Conservation (phyloP, 1,140 invertebrate species). For the Scaptomyza montana region DNA sequence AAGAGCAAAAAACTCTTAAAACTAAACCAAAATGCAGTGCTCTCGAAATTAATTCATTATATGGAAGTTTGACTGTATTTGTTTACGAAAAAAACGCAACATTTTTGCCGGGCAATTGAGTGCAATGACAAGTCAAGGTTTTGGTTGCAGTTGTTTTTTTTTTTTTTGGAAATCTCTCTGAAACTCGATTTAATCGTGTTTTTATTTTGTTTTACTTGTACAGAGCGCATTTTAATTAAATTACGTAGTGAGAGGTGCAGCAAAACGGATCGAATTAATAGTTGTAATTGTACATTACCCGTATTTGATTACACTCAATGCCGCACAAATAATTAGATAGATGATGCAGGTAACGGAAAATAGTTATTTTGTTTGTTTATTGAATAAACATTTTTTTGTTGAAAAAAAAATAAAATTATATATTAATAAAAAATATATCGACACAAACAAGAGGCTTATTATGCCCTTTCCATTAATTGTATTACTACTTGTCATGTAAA, state of each 20-base stretch:
- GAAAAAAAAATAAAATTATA: too few relatives aligned
- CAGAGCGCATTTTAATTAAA: slow-evolving; percentile 23
- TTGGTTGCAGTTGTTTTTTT: background rate
- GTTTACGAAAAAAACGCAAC: background rate
- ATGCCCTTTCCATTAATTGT: too few relatives aligned
- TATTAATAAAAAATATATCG: too few relatives aligned
- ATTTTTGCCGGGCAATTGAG: background rate
- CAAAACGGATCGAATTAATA: slow-evolving; percentile 12
- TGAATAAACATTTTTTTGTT: too few relatives aligned
- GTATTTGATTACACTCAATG: slow-evolving; percentile 10
- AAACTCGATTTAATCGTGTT: background rate
- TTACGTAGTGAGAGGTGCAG: slow-evolving; percentile 10
- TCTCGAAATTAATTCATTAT: too few relatives aligned
- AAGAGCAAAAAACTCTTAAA: too few relatives aligned
- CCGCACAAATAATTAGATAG: background rate
- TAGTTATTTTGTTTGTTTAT: background rate
- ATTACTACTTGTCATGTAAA: too few relatives aligned
- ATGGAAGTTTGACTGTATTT: background rate
- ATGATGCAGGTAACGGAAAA: background rate
- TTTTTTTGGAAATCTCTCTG: background rate
- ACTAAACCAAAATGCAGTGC: too few relatives aligned
- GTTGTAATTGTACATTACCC: slow-evolving; percentile 14
- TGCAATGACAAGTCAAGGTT: slow-evolving; percentile 24
- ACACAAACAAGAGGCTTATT: too few relatives aligned
- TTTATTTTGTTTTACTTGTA: background rate